Evolutionary conservation across 2,797 vertebrate species (phyloP), one percentile per base, ranked within the genome.

Genomic region (Nannoperca australis): DNA sequence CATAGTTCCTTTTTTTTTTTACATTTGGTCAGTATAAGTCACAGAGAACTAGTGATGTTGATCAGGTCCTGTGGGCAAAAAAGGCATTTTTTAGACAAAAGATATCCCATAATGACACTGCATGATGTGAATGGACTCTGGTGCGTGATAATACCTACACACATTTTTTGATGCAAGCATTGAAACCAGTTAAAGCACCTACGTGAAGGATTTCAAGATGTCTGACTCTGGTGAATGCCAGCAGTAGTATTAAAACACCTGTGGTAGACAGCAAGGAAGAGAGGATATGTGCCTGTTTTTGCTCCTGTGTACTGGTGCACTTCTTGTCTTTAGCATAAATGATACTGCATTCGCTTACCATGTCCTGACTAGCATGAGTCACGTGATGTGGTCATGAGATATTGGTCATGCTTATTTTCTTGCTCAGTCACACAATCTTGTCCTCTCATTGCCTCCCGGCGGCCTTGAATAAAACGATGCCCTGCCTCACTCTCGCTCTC

Each of bases 361-460:
- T 24, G 15, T 32, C 53, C 32, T 51, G 61, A 50, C 24, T 24
- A 27, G 40, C 70, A 76, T 78, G 80, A 76, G 42, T 64, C 51
- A 24, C 30, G 58, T 5, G 7, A 67, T 63, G n/a, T 42, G 42
- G 66, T 42, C 56, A 10, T 59, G 38, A 83, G 47, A 67, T 47
- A 74, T 73, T 27, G 50, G 15, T 59, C 71, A 60, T 58, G 60
- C 50, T 81, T 72, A 34, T 66, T 81, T 73, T 54, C 66, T 38
- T 30, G 49, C 73, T 69, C 61, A 71, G 69, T 79, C 72, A 58
- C 71, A 66, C 69, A 18, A 17, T 65, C 30, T 18, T 58, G 59
- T 69, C 36, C 50, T 78, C n/a, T 76, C 60, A 30, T 58, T 58
- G 63, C 70, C 64, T 79, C 47, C 50, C 56, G 7, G 68, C 73